Conservation (phyloP, 2,888 invertebrate genomes). For the Sicus ferrugineus region DNA sequence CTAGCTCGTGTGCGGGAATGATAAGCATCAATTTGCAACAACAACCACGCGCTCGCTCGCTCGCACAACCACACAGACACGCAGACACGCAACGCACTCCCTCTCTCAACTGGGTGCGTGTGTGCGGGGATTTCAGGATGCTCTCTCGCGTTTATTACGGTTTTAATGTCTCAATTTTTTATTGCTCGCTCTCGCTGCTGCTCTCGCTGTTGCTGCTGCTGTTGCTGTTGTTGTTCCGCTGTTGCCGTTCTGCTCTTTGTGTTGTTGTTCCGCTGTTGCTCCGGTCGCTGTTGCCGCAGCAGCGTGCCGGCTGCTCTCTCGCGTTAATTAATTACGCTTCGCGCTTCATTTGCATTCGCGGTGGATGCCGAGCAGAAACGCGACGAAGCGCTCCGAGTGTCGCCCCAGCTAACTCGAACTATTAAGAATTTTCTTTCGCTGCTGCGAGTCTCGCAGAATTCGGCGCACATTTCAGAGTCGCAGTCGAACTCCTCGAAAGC, state of each 20-base stretch:
- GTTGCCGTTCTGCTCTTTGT: too few species aligned
- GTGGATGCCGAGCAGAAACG: neutral
- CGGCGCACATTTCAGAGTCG: too few species aligned
- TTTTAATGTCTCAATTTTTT: conserved; percentile 46
- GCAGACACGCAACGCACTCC: too few species aligned
- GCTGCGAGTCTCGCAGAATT: too few species aligned
- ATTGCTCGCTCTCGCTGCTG: conserved; percentile 27
- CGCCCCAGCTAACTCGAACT: too few species aligned
- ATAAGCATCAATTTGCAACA: conserved; percentile 10
- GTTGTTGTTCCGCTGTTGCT: neutral
- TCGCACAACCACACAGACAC: too few species aligned
- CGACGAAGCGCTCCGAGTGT: neutral
- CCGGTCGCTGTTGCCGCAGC: neutral
- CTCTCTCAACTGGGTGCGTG: too few species aligned
- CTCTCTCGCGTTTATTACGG: conserved; percentile 42
- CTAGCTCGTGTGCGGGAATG: conserved; percentile 15
- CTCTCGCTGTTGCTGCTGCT: neutral
- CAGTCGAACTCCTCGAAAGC: too few species aligned
- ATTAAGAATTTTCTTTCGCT: too few species aligned
- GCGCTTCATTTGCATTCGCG: conserved; percentile 19
- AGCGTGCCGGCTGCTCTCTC: neutral
- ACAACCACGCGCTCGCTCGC: neutral
- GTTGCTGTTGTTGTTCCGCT: neutral
- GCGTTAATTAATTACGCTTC: conserved; percentile 8
- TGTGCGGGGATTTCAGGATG: too few species aligned